Evolutionary conservation across 23 tunicate genomes (phyloP).

Genomic region (Clavelina lepadiformis): DNA sequence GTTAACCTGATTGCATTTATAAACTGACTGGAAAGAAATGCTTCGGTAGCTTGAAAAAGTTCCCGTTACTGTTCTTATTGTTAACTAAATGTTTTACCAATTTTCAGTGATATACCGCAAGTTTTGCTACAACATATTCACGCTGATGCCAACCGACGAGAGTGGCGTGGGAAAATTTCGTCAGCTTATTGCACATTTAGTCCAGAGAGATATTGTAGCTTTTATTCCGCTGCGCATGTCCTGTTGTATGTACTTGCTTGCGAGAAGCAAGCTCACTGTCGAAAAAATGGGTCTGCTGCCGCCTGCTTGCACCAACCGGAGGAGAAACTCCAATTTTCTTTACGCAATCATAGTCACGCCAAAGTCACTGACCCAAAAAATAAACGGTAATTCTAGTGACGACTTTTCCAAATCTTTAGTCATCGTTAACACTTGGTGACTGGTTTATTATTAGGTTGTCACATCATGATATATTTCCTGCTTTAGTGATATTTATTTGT

Average conservation of each 20-base stretch:
- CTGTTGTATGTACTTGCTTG: constrained; percentile 53
- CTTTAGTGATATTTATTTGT: neutral
- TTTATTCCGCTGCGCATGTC: constrained; percentile 48
- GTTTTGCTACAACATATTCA: constrained; percentile 74
- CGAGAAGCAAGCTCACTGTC: constrained; percentile 50
- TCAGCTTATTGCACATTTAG: constrained; percentile 74
- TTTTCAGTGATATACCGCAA: constrained; percentile 70
- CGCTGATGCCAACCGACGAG: constrained; percentile 56
- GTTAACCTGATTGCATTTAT: too few species aligned
- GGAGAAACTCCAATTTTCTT: constrained; percentile 49
- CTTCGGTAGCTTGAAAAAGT: too few species aligned
- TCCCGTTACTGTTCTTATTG: too few species aligned
- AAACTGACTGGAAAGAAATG: too few species aligned
- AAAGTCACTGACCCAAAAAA: constrained; percentile 50
- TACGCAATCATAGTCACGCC: constrained; percentile 69
- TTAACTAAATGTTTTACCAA: too few species aligned
- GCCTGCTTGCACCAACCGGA: neutral
- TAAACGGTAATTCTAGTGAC: constrained; percentile 35
- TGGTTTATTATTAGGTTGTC: neutral
- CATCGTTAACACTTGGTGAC: neutral
- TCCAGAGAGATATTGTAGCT: constrained; percentile 46
- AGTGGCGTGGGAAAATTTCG: constrained; percentile 72
- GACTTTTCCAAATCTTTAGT: neutral
- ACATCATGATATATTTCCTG: neutral
- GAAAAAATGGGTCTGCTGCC: constrained; percentile 52